Evolutionary conservation across 2,797 vertebrate species (phyloP).

Genomic region (Esox lucius): DNA sequence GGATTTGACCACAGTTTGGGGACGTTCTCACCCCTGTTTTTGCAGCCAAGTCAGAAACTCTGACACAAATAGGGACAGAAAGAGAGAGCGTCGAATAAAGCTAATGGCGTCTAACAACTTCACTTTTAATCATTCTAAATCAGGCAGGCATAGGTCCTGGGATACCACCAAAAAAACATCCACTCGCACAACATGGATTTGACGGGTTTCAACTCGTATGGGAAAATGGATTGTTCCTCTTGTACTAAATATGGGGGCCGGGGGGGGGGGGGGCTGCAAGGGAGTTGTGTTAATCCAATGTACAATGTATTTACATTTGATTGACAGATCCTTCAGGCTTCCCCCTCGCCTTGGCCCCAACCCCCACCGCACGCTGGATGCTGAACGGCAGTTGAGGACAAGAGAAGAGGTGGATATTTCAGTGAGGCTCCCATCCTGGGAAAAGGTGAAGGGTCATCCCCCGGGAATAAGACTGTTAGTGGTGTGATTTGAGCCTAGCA

Average conservation of each 20-base stretch:
- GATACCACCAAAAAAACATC: slow-evolving; percentile 5
- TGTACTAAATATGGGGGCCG: slow-evolving; percentile 52
- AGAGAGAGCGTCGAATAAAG: slow-evolving; percentile 14
- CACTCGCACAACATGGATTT: slow-evolving; percentile 35
- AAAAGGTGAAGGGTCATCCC: slow-evolving; percentile 62
- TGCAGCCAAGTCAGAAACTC: background rate
- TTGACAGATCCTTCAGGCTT: slow-evolving; percentile 53
- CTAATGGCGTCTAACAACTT: slow-evolving; percentile 50
- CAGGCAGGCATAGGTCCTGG: slow-evolving; percentile 25
- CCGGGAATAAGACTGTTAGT: slow-evolving; percentile 46
- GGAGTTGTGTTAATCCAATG: slow-evolving; percentile 59
- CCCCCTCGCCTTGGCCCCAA: slow-evolving; percentile 19
- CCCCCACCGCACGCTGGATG: slow-evolving; percentile 41
- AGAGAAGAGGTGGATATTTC: slow-evolving; percentile 52
- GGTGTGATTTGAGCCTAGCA: slow-evolving; percentile 38
- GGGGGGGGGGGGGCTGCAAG: slow-evolving; percentile 4
- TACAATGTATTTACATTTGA: slow-evolving; percentile 71
- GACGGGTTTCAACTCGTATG: slow-evolving; percentile 45
- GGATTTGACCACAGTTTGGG: no score
- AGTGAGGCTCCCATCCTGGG: slow-evolving; percentile 42
- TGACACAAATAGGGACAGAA: background rate
- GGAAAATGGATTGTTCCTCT: slow-evolving; percentile 57
- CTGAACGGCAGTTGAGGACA: slow-evolving; percentile 37
- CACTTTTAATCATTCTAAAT: no score
- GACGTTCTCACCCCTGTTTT: no score